Percentiles rank a stretch among this genome's conserved stretches.
Conservation (phyloP, 2,113 vertebrate species). For the Limnothrissa miodon region DNA sequence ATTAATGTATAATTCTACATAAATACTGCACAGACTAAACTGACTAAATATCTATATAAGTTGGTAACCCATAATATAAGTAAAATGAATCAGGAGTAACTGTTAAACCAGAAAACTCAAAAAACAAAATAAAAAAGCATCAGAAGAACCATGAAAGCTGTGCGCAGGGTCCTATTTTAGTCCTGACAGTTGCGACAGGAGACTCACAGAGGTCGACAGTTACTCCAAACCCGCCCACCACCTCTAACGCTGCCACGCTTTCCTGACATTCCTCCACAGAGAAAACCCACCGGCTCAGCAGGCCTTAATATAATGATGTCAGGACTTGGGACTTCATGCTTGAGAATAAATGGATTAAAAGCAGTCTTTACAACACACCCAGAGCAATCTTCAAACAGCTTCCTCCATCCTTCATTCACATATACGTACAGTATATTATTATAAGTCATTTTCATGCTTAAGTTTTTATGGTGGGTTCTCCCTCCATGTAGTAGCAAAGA, state of each 20-base stretch:
- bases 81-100: not conserved
- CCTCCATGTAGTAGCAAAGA: not conserved
- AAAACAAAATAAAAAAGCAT: not conserved
- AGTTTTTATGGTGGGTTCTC: not conserved
- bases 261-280: not conserved
- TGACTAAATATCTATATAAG: not conserved
- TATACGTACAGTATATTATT: not conserved
- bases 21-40: not conserved
- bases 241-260: not conserved
- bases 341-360: not conserved
- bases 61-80: no score
- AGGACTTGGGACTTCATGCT: not conserved
- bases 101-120: not conserved
- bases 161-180: not conserved
- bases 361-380: not conserved
- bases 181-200: not conserved
- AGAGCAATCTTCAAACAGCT: not conserved
- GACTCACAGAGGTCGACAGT: not conserved
- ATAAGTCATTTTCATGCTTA: not conserved
- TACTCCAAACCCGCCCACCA: not conserved
- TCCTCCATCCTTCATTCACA: not conserved
- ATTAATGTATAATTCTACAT: no score
- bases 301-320: not conserved
- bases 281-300: not conserved
- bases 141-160: not conserved